A percentile compares a stretch with the other conserved stretches of the same genome.
phyloP scores from a whole-genome alignment of 2,797 vertebrate species.

The Betta splendens region DNA sequence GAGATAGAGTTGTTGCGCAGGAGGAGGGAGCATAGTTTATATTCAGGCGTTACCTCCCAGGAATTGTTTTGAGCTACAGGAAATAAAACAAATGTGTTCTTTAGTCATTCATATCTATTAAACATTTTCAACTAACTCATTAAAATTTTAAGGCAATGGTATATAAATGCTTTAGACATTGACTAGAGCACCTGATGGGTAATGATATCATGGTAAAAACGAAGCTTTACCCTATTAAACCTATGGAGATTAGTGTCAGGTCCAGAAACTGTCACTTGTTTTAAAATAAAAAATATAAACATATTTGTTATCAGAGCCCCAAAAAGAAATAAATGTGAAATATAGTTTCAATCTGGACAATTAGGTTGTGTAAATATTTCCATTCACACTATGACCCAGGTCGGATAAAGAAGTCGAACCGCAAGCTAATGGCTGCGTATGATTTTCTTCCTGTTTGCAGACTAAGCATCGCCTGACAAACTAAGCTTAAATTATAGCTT shows the following conservation, averaged over 20 bases:
- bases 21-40: conserved; percentile 16
- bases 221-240: no score
- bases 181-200: no score
- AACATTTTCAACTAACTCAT: background rate
- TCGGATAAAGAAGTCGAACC: conserved; percentile 3
- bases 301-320: no score
- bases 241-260: no score
- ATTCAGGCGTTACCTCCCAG: background rate
- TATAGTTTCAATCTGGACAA: background rate
- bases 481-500: conserved; percentile 31
- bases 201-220: background rate
- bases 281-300: no score
- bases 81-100: background rate
- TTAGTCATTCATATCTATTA: background rate
- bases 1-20: conserved; percentile 30
- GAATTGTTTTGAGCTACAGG: accelerated
- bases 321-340: no score
- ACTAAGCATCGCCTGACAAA: conserved; percentile 3
- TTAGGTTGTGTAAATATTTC: conserved; percentile 2
- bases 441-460: conserved; percentile 20
- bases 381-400: background rate
- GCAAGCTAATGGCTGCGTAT: conserved; percentile 7
- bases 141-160: background rate
- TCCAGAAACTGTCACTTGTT: no score
- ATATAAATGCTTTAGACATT: background rate